Percentiles rank a stretch among this genome's conserved stretches.
These are phyloP conservation scores for Uloborus diversus DNA, from an alignment of 1,140 invertebrate genomes.

Conservation along the genomic window DNA sequence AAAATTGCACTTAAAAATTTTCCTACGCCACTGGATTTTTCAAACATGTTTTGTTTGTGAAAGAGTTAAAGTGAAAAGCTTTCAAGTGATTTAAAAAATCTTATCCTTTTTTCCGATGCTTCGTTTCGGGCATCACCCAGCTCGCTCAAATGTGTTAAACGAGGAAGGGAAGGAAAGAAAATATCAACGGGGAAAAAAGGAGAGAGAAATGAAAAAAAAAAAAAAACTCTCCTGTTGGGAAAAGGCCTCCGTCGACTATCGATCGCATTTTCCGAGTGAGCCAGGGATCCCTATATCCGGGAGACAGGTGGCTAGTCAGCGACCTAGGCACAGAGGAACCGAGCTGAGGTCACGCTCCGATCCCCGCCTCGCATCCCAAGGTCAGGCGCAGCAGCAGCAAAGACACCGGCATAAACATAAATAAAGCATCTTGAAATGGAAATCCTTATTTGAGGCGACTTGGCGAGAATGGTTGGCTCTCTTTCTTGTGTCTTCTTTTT, in stretches of 20 bases:
- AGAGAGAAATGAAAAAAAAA: too few relatives aligned
- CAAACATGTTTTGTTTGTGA: too few relatives aligned
- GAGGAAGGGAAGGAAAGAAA: too few relatives aligned
- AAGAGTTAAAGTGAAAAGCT: too few relatives aligned
- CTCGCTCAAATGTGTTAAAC: too few relatives aligned
- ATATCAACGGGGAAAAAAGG: too few relatives aligned
- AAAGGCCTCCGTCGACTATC: not conserved
- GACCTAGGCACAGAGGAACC: conserved; percentile 36
- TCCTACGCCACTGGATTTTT: too few relatives aligned
- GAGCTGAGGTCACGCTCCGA: conserved; percentile 35
- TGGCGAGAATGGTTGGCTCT: conserved; percentile 26
- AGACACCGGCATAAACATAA: not conserved
- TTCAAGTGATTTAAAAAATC: too few relatives aligned
- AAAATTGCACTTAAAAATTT: too few relatives aligned
- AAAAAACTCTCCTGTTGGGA: not conserved
- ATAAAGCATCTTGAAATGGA: not conserved
- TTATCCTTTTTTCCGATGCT: too few relatives aligned
- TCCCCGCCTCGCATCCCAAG: conserved; percentile 45
- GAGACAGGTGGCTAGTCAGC: conserved; percentile 55
- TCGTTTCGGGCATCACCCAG: too few relatives aligned
- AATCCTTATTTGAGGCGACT: conserved; percentile 30
- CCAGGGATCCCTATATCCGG: conserved; percentile 43
- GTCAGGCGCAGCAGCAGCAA: conserved; percentile 7
- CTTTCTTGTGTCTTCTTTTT: not conserved
- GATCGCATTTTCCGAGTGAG: conserved; percentile 14